Base-by-base conservation (phyloP, 2,113 vertebrate genomes). In the Tapirus terrestris region DNA sequence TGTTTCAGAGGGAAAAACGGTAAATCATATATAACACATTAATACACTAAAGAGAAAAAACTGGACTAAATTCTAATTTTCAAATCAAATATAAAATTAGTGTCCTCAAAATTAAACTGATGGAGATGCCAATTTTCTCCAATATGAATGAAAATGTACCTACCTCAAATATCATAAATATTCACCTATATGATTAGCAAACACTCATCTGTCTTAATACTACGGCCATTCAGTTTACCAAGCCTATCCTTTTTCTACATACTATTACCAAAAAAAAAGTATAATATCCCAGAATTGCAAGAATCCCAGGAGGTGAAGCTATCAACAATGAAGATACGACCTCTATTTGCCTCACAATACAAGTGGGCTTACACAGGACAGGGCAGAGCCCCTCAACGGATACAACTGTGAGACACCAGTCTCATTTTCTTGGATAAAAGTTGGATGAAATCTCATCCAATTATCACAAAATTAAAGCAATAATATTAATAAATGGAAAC, bases 331-430 rank as follows among this genome's bases (percentile, higher is more conserved):
- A 72, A 70, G 89, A 31, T 12, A 2, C 23, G 27, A 45, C 77
- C 43, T 39, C 14, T 39, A 23, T 39, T 65, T 31, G 53, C 45
- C 48, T 61, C 27, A 8, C 0, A 0, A n/a, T 2, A 33, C 29
- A 18, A 10, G 81, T 0, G 18, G 45, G 43, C 17, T 51, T 1
- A 17, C 1, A 7, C 0, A 53, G 33, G 31, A 33, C 33, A 43
- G n/a, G 0, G 6, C 0, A 23, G 0, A 13, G 14, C 51, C 18
- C 63, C 67, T 75, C 14, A 0, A 11, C 0, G 20, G 45, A 21
- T 0, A n/a, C 2, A 27, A 11, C 2, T 2, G 20, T 12, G 25
- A 91, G 60, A 51, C 10, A 14, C 14, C 11, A 48, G 3, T 10
- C 3, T 31, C 13, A 3, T 39, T 20, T 70, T 58, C 73, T 60